Conservation (phyloP, 2,888 invertebrate genomes). For the Dorcus hopei region DNA sequence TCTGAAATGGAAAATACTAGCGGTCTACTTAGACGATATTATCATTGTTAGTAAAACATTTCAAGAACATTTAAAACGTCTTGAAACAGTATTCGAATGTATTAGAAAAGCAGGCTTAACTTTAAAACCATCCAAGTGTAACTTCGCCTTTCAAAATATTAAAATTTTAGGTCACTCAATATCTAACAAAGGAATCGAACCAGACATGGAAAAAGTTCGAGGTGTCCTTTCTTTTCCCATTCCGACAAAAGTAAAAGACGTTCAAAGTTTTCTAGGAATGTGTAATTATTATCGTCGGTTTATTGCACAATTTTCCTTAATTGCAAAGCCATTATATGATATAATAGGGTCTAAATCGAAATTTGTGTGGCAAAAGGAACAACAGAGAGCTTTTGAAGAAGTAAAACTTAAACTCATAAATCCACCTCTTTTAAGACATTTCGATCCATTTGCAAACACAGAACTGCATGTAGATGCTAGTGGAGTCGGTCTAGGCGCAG, state of each 20-base stretch:
- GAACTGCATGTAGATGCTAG: slow-evolving; percentile 38
- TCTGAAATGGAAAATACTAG: slow-evolving; percentile 17
- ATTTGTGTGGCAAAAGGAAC: slow-evolving; percentile 10
- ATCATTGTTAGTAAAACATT: slow-evolving; percentile 26
- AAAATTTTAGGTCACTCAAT: slow-evolving; percentile 21
- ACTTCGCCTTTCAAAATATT: not conserved
- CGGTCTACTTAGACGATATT: slow-evolving; percentile 31
- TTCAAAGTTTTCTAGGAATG: slow-evolving; percentile 18
- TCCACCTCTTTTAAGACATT: slow-evolving; percentile 28
- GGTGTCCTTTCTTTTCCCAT: slow-evolving; percentile 21
- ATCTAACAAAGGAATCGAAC: slow-evolving; percentile 21
- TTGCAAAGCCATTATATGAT: slow-evolving; percentile 13
- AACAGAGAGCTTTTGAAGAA: slow-evolving; percentile 16
- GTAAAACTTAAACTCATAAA: slow-evolving; percentile 28
- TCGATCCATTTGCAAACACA: slow-evolving; percentile 23
- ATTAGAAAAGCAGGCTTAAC: slow-evolving; percentile 19
- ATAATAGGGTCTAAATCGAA: slow-evolving; percentile 9
- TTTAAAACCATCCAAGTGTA: slow-evolving; percentile 26
- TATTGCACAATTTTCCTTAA: slow-evolving; percentile 18
- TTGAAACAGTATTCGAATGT: slow-evolving; percentile 20
- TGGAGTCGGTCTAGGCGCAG: slow-evolving; percentile 26
- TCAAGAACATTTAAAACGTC: slow-evolving; percentile 25
- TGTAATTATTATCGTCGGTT: slow-evolving; percentile 19
- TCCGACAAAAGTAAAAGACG: slow-evolving; percentile 17
- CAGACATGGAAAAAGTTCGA: slow-evolving; percentile 25